Evolutionary conservation across 2,888 invertebrate species (phyloP), one percentile per base, ranked within the genome.

Genomic region (Amblyjoppa proteus): DNA sequence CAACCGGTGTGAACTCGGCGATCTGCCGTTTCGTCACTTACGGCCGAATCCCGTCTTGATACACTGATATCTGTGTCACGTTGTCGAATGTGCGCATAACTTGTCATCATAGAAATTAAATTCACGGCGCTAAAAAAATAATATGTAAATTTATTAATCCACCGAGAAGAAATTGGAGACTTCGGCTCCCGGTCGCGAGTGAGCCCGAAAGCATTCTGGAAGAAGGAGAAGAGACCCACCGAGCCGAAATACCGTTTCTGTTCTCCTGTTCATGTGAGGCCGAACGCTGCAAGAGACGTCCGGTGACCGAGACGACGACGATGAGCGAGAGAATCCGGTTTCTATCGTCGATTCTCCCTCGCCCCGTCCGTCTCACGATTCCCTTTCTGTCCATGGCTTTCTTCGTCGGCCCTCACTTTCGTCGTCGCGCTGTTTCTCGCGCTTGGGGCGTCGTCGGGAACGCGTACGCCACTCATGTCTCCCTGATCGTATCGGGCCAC

Each of bases 251-350:
- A 20, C 45, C 16, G 11, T 71, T 84, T 45, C 76, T 92, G 89
- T 49, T 90, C 88, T 89, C 92, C 92, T 90, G 90, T 88, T 92
- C 92, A 91, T 91, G 90, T 90, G 91, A 90, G 92, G 90, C 90
- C 87, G 80, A 80, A 76, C 45, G 64, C 78, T 85, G 81, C 87
- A 84, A 90, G 89, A 90, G 89, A 88, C 88, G 86, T 84, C 88
- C 87, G 84, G 83, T 82, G 83, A 82, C 64, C 64, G 31, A 64
- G 64, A 64, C 31, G 64, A 64, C 31, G 64, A 31, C 75, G 77
- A 86, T 83, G 87, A 84, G 84, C 82, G 71, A 11, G 71, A 11
- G 49, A 71, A 84, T 86, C 79, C 74, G 83, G 71, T 83, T 82
- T 82, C 70, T 49, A 80, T 83, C 83, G 86, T 75, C 76, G 74